Evolutionary conservation across 2,888 invertebrate species (phyloP).

Genomic region (Platycheirus rosarum): DNA sequence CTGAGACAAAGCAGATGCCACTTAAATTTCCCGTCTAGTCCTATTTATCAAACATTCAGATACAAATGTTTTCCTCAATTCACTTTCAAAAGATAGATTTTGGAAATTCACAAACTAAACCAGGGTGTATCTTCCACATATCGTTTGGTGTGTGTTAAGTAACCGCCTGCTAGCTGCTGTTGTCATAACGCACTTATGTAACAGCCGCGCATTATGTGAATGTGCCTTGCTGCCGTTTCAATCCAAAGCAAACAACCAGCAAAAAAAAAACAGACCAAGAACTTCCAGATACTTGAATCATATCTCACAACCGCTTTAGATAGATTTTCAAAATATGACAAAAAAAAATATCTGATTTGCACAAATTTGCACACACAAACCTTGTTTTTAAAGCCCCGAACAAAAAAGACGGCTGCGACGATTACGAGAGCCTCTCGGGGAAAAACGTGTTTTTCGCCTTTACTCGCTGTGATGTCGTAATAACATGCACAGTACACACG

Average conservation of each 20-base stretch:
- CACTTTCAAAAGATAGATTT: slow-evolving; percentile 25
- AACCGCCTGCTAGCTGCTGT: slow-evolving; percentile 68
- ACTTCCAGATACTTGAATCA: slow-evolving; percentile 42
- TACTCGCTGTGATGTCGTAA: slow-evolving; percentile 71
- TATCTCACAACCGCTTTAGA: slow-evolving; percentile 27
- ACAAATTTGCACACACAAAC: slow-evolving; percentile 53
- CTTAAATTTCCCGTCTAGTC: not conserved
- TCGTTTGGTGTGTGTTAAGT: slow-evolving; percentile 59
- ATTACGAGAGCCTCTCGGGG: slow-evolving; percentile 71
- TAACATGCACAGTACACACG: slow-evolving; percentile 63
- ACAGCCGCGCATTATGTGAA: slow-evolving; percentile 76
- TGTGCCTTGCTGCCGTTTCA: slow-evolving; percentile 45
- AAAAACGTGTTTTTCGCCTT: slow-evolving; percentile 74
- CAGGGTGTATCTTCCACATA: slow-evolving; percentile 45
- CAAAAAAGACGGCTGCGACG: slow-evolving; percentile 61
- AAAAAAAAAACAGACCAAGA: slow-evolving; percentile 42
- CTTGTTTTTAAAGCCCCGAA: slow-evolving; percentile 39
- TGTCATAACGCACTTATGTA: slow-evolving; percentile 77
- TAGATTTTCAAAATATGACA: slow-evolving; percentile 8
- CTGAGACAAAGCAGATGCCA: slow-evolving; percentile 26
- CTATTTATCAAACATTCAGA: slow-evolving; percentile 23
- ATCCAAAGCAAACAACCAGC: slow-evolving; percentile 4
- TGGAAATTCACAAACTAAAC: slow-evolving; percentile 28
- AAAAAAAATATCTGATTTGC: slow-evolving; percentile 18
- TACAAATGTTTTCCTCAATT: not conserved